Percentiles rank a stretch among this genome's conserved stretches.
Conservation (phyloP, 2,888 invertebrate species). For the Dicycla oo region DNA sequence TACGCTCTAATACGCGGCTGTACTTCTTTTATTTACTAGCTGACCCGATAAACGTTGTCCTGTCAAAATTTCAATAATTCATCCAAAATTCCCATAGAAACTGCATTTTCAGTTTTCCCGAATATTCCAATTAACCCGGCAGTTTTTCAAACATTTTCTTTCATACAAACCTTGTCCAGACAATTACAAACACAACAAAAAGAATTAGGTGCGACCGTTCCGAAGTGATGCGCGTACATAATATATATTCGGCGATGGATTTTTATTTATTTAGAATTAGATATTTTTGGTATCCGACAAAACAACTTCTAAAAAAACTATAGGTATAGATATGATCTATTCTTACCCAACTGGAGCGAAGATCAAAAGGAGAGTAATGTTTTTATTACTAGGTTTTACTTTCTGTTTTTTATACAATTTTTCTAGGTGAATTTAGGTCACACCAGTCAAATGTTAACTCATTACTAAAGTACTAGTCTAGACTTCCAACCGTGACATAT, state of each 20-base stretch:
- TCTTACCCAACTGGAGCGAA: not conserved
- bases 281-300: not conserved
- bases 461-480: conserved; percentile 18
- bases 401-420: not conserved
- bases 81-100: no score
- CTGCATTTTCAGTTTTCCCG: no score
- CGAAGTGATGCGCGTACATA: no score
- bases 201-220: no score
- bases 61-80: no score
- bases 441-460: conserved; percentile 10
- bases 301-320: not conserved
- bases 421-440: not conserved
- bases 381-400: not conserved
- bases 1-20: conserved; percentile 8
- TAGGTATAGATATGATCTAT: not conserved
- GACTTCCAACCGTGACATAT: conserved; percentile 33
- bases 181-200: no score
- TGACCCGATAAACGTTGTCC: no score
- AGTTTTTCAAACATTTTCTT: no score
- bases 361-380: not conserved
- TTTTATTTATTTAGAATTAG: no score
- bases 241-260: no score
- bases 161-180: no score
- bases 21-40: conserved; percentile 7
- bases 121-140: no score